Base-by-base conservation (phyloP, 2,888 invertebrate genomes). In the Drosophila koepferae region DNA sequence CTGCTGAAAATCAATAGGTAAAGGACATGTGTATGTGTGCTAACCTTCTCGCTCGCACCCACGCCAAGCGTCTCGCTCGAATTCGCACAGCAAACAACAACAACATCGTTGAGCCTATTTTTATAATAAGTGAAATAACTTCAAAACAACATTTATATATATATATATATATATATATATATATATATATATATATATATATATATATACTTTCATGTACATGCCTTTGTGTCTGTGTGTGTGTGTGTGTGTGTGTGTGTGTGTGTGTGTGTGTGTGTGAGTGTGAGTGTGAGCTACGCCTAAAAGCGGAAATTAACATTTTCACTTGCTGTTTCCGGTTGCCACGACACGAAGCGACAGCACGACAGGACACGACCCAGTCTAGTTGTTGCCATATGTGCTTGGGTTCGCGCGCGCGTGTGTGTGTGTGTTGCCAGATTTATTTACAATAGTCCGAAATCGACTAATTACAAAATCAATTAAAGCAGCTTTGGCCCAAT, bases 221-320 rank as follows among this genome's bases (percentile, higher is more conserved):
- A 48, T 20, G 20, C 18, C 10, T 58, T 43, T 38, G 28, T 48
- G 20, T 46, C 41, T 62, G 44, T 36, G 46, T 68, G 55, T 36
- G 46, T 68, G 23, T 23, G 23, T 23, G 55, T 69, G 48, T 65
- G n/a, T n/a, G n/a, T n/a, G n/a, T n/a, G n/a, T n/a, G 31, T 55
- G 61, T 31, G 46, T 48, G 18, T 49, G 43, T 59, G 34, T 48
- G 23, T 46, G 46, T 62, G 38, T 36, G 48, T 66, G 61, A 58
- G 58, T 67, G 67, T 67, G 58, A 61, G 41, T 62, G 66, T 23
- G 60, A 53, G 23, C 67, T 81, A 74, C 70, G 68, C 77, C 74
- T 74, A 74, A 80, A 82, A 81, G 74, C 90, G 91, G 91, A 90
- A 90, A 91, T 90, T 87, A 81, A 77, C 74, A 84, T 90, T 91